Base-by-base conservation (phyloP, 1,140 invertebrate species). In the Oppia nitens region DNA sequence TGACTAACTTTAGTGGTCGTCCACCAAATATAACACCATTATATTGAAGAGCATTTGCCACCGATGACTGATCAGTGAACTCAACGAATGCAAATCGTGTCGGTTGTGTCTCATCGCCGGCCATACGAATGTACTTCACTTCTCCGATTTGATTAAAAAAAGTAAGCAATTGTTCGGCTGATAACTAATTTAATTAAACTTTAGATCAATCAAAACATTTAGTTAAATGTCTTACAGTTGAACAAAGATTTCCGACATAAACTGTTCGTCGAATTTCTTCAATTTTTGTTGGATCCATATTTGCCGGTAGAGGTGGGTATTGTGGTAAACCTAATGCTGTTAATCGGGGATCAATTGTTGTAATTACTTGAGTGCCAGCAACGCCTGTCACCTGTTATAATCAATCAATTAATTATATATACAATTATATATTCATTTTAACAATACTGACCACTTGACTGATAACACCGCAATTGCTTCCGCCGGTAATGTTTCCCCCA, bases 211-310 rank as follows among this genome's bases (percentile, higher is more conserved):
- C 47, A 40, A 55, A 28, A 48, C 40, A 50, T 23, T 2, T 11
- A 1, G 21, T 25, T 59, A 2, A 4, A 49, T 27, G 50, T 55
- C 51, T 79, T 62, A 81, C 78, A 57, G 76, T 77, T 27, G 78
- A 62, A 61, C 85, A 77, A 49, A 92, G 77, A 64, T 89, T 87
- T 47, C 83, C 77, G 1, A 91, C 76, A 47, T 91, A 78, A 3
- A 92, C 75, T 0, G 92, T 96, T 54, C 92, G 76, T 12, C 95
- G 77, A 23, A 97, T 97, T 74, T 98, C 94, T 75, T 98, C 94
- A 59, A 98, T 87, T 70, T 88, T 89, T 24, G 83, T 76, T 23
- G 83, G 81, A 70, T 98, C 93, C 64, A 88, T 83, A 55, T 82
- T 83, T 0, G 86, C 85, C 28, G 94, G 90, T 50, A 99, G 69